These are phyloP conservation scores for Neuroscelio doddi DNA, from an alignment of 2,888 invertebrate genomes.

Conservation along the genomic window DNA sequence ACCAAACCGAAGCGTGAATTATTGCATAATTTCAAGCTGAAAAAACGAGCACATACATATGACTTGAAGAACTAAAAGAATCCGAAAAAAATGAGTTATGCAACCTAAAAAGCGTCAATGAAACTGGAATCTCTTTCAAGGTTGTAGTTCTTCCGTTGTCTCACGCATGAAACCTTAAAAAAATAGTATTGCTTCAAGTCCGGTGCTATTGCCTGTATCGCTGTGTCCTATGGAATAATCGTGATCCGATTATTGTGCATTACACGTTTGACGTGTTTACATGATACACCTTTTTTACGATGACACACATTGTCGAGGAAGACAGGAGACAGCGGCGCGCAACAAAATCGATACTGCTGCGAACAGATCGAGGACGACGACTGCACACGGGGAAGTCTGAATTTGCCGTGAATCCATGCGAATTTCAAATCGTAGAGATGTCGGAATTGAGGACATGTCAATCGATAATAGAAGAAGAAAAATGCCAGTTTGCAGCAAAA, in stretches of 20 bases:
- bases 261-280: slow-evolving; percentile 21
- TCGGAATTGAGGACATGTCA: background rate
- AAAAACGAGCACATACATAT: too few species aligned
- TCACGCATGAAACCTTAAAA: slow-evolving; percentile 18
- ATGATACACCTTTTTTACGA: slow-evolving; percentile 13
- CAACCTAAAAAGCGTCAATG: slow-evolving; percentile 5
- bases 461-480: background rate
- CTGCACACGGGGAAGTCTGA: slow-evolving; percentile 12
- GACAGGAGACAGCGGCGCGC: slow-evolving; percentile 22
- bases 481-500: background rate
- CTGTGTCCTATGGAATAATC: slow-evolving; percentile 13
- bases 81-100: background rate
- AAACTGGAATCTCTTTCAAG: slow-evolving; percentile 7
- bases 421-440: slow-evolving; percentile 8
- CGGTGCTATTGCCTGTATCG: slow-evolving; percentile 12
- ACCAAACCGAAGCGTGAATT: too few species aligned
- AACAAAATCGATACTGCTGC: slow-evolving; percentile 29
- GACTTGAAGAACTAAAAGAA: too few species aligned
- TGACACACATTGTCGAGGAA: slow-evolving; percentile 29
- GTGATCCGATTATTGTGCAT: slow-evolving; percentile 23
- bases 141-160: slow-evolving; percentile 1
- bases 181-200: background rate
- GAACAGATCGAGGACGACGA: slow-evolving; percentile 9
- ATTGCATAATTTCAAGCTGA: too few species aligned
- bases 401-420: slow-evolving; percentile 3